Conservation (phyloP, 2,797 vertebrate genomes). For the Sebastes taczanowskii region DNA sequence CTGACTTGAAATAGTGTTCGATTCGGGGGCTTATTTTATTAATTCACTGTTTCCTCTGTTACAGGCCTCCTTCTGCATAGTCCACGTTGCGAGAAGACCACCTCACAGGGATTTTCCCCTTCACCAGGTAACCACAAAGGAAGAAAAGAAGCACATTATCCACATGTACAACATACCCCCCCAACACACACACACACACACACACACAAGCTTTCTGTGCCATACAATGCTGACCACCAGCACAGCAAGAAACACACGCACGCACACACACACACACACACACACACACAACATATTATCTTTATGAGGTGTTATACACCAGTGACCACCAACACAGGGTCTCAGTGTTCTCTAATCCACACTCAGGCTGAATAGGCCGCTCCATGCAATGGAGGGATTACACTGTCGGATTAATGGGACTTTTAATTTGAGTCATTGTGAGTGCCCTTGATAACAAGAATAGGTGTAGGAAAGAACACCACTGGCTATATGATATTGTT, state of each 20-base stretch:
- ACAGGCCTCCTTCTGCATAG: slow-evolving; percentile 58
- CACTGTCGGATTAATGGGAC: slow-evolving; percentile 76
- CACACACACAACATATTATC: slow-evolving; percentile 65
- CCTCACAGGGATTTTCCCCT: slow-evolving; percentile 81
- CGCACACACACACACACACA: neutral
- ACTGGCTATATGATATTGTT: slow-evolving; percentile 40
- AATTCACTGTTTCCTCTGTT: slow-evolving; percentile 74
- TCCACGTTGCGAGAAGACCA: slow-evolving; percentile 70
- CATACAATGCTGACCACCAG: slow-evolving; percentile 69
- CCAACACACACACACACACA: slow-evolving; percentile 33
- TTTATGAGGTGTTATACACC: slow-evolving; percentile 79
- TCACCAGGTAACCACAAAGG: slow-evolving; percentile 80
- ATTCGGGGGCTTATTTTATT: slow-evolving; percentile 65
- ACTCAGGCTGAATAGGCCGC: slow-evolving; percentile 66
- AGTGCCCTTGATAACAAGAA: slow-evolving; percentile 58
- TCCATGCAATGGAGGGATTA: slow-evolving; percentile 75
- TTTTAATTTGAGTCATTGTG: slow-evolving; percentile 80
- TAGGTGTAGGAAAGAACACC: slow-evolving; percentile 49
- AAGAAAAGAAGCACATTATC: slow-evolving; percentile 75
- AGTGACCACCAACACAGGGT: slow-evolving; percentile 80
- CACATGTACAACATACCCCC: slow-evolving; percentile 69
- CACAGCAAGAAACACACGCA: slow-evolving; percentile 58
- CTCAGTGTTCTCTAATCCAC: slow-evolving; percentile 80
- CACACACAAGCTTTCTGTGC: slow-evolving; percentile 29
- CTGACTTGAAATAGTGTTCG: slow-evolving; percentile 41